These are phyloP conservation scores for Empidonax alnorum DNA, from an alignment of 2,113 vertebrate genomes.

Conservation along the genomic window DNA sequence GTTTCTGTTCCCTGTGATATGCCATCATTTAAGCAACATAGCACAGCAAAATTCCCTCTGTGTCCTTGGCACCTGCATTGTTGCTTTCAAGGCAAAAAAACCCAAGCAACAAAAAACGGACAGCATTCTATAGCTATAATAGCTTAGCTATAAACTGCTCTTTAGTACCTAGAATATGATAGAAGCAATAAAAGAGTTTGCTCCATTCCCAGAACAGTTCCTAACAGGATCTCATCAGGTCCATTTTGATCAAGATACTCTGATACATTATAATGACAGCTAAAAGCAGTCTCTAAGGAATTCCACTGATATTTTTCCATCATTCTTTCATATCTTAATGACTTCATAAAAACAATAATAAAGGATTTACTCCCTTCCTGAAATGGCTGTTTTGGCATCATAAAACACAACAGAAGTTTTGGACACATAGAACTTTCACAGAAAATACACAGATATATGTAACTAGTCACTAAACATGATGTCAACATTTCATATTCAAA, in stretches of 20 bases:
- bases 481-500: background rate
- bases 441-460: background rate
- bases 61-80: background rate
- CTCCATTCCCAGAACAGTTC: background rate
- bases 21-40: background rate
- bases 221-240: background rate
- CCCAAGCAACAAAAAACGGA: background rate
- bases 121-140: background rate
- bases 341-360: background rate
- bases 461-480: background rate
- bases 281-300: background rate
- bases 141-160: background rate
- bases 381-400: background rate
- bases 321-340: background rate
- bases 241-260: background rate
- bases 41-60: background rate
- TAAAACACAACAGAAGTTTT: background rate
- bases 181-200: background rate
- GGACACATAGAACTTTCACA: background rate
- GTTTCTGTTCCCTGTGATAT: background rate
- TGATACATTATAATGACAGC: background rate
- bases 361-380: background rate
- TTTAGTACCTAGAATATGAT: background rate
- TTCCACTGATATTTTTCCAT: background rate
- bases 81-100: constrained; percentile 28